Evolutionary conservation across 2,113 vertebrate species (phyloP).

Genomic region (Albula goreensis): DNA sequence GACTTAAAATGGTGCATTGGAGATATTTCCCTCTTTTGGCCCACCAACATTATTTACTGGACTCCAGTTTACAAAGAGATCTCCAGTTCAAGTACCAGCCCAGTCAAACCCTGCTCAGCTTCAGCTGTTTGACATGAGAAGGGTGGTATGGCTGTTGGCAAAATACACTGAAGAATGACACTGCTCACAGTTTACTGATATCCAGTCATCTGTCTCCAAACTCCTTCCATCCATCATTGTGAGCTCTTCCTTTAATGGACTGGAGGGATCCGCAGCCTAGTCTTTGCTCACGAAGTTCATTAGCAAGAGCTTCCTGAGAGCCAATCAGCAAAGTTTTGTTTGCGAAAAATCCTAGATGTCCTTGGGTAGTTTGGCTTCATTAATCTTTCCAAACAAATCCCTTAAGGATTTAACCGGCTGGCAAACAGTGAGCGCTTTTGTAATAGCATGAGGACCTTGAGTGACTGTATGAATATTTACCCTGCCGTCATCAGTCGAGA

Average conservation of each 20-base stretch:
- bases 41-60: background rate
- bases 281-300: constrained; percentile 52
- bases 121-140: background rate
- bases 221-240: background rate
- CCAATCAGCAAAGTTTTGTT: constrained; percentile 71
- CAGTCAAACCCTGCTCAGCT: background rate
- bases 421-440: constrained; percentile 66
- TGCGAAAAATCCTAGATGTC: constrained; percentile 66
- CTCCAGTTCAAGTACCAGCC: background rate
- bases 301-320: constrained; percentile 54
- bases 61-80: background rate
- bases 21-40: no score
- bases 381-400: constrained; percentile 73
- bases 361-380: constrained; percentile 71
- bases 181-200: background rate
- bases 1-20: no score
- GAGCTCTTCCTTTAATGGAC: background rate
- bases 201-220: background rate
- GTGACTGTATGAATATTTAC: constrained; percentile 73
- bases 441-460: constrained; percentile 72
- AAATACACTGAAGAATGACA: background rate
- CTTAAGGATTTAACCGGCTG: constrained; percentile 71
- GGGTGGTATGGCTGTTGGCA: background rate
- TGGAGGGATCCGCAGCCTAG: constrained; percentile 11
- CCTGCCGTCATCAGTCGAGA: constrained; percentile 69